A percentile compares a stretch with the other conserved stretches of the same genome.
These are phyloP conservation scores for Galerucella pusilla DNA, from an alignment of 2,888 invertebrate species.

Conservation along the genomic window DNA sequence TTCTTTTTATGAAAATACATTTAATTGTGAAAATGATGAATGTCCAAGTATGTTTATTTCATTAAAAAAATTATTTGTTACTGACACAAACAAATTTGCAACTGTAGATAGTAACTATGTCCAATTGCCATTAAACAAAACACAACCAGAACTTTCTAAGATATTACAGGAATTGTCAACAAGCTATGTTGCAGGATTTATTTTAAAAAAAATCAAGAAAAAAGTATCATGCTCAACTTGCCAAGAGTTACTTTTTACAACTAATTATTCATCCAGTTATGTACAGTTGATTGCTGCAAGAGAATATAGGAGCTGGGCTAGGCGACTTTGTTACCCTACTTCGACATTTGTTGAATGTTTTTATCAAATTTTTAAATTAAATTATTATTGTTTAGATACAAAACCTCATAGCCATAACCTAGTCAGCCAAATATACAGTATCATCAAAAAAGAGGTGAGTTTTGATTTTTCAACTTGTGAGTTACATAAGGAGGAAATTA, in stretches of 20 bases:
- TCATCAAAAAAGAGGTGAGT: background rate
- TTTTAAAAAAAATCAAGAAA: constrained; percentile 16
- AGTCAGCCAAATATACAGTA: background rate
- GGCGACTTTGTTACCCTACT: background rate
- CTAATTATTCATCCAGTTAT: constrained; percentile 5
- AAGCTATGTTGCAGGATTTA: constrained; percentile 17
- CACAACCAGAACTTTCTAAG: constrained; percentile 4
- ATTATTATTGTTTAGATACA: constrained; percentile 1
- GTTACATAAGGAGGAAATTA: constrained; percentile 4
- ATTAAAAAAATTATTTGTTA: constrained; percentile 18
- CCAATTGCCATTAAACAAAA: constrained; percentile 1
- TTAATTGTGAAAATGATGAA: constrained; percentile 31
- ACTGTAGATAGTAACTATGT: constrained; percentile 2
- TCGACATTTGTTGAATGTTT: constrained; percentile 1
- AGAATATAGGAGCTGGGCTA: constrained; percentile 3
- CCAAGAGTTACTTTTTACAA: background rate
- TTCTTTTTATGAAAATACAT: constrained; percentile 30
- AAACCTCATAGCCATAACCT: background rate
- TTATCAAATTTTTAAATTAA: constrained; percentile 1
- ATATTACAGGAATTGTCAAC: constrained; percentile 6
- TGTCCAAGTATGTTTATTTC: constrained; percentile 26
- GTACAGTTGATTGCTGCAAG: constrained; percentile 1
- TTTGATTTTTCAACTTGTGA: constrained; percentile 1
- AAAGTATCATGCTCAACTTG: background rate
- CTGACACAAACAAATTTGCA: background rate